Evolutionary conservation across 2,113 vertebrate genomes (phyloP), one percentile per base, ranked within the genome.

Genomic region (Takifugu flavidus): DNA sequence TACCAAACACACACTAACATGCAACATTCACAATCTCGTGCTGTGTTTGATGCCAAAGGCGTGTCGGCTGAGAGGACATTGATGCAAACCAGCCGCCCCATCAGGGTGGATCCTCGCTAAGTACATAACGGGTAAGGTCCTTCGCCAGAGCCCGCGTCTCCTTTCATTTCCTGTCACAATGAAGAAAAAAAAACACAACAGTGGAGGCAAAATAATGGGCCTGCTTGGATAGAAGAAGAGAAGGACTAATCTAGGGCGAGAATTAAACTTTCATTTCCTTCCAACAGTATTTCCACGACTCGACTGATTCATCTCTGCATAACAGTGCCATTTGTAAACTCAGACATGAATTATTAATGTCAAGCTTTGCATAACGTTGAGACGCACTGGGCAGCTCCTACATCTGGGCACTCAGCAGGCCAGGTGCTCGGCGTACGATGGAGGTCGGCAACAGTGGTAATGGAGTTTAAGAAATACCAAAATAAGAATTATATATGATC

Each of bases 251-350:
- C 86, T 89, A 82, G 86, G 86, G 83, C 87, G 89, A 56, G 75
- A 86, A 89, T 90, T 88, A 87, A 91, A 88, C 78, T 86, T 89
- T 86, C 79, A 91, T 91, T 83, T 87, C 75, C 80, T 84, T 67
- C 79, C 83, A 88, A 89, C 83, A 89, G 77, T 82, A 72, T 87
- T 86, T 82, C 77, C 78, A 69, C 79, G 77, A 85, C 86, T 80
- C 82, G 13, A 75, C 83, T 81, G 85, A 85, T 80, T 85, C 58
- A 63, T 86, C 77, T 86, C 75, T 53, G 78, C 59, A 72, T 82
- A 88, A 87, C 82, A 81, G 84, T 86, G 83, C 87, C 84, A 83
- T 89, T 90, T 88, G 84, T 91, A 88, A 90, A 89, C 85, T 80
- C 80, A 52, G 69, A 67, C 63, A 82, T 91, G 86, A 86, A 89